Conservation (phyloP, 2,888 invertebrate species). For the Timema cristinae region DNA sequence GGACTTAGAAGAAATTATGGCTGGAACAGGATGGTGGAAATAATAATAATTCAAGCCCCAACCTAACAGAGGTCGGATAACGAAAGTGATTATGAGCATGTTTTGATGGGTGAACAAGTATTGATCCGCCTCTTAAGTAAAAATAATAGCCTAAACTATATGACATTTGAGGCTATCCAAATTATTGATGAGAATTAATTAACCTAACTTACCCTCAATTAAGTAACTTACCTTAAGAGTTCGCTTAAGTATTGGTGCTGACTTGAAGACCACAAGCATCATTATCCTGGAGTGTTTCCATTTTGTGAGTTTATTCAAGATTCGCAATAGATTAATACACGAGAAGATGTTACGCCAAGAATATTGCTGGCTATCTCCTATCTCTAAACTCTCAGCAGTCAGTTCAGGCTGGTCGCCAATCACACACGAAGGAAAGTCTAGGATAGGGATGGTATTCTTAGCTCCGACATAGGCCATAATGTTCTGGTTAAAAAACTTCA, state of each 20-base stretch:
- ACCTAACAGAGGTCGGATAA: too few relatives aligned
- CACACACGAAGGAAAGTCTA: slow-evolving; percentile 95
- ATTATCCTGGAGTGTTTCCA: slow-evolving; percentile 99
- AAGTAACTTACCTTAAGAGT: slow-evolving; percentile 64
- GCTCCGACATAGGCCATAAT: slow-evolving; percentile 92
- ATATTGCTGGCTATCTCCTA: slow-evolving; percentile 77
- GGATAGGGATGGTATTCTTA: slow-evolving; percentile 87
- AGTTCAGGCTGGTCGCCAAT: slow-evolving; percentile 93
- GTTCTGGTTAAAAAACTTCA: slow-evolving; percentile 99
- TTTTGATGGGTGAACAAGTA: too few relatives aligned
- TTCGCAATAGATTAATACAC: slow-evolving; percentile 92
- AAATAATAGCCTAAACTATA: too few relatives aligned
- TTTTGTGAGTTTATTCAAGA: slow-evolving; percentile 97
- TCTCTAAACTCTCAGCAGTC: slow-evolving; percentile 84
- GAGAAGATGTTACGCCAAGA: slow-evolving; percentile 99
- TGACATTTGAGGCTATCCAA: too few relatives aligned
- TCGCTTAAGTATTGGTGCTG: slow-evolving; percentile 95
- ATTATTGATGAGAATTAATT: too few relatives aligned
- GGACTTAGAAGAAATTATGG: too few relatives aligned
- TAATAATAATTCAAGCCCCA: too few relatives aligned
- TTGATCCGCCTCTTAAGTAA: too few relatives aligned
- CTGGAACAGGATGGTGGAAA: too few relatives aligned
- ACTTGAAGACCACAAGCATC: slow-evolving; percentile 99
- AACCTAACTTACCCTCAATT: too few relatives aligned
- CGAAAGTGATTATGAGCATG: too few relatives aligned